Evolutionary conservation across 1,140 invertebrate genomes (phyloP), one percentile per base, ranked within the genome.

Genomic region (Dreissena rostriformis): DNA sequence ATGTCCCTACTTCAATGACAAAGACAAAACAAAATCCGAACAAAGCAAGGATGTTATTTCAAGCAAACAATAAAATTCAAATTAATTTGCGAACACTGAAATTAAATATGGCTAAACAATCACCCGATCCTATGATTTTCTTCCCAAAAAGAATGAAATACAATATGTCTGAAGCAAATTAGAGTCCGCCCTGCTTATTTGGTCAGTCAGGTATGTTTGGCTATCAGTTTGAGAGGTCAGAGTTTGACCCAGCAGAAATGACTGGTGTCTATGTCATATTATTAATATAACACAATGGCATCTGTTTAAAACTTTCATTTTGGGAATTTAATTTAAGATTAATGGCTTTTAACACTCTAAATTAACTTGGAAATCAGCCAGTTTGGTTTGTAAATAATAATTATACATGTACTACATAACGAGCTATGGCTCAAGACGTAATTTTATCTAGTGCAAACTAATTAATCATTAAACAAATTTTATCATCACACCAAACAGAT

Each of bases 51-150:
- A 61, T 61, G 57, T 61, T 61, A 61, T 61, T 61, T 61, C 57
- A 61, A 61, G 57, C 57, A 19, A 61, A 24, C 57, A 61, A 61
- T 61, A n/a, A 61, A 24, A 61, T 61, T 61, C 57, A 24, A 61
- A 61, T 39, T 39, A 39, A 39, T 61, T 61, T 61, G 57, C 57
- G 22, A 61, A 61, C 57, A n/a, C 22, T 61, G 57, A n/a, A 61
- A 61, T n/a, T 24, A 19, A n/a, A 61, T 61, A 61, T 61, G 57
- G 57, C 17, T n/a, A 61, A 61, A 61, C 57, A 61, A 61, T 39
- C 17, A 61, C 57, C 57, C 12, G 57, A 61, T 61, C 17, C 57
- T 24, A 61, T 61, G 17, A 61, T 61, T 24, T 39, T 61, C 57
- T n/a, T 19, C 57, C 17, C 17, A 61, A 19, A 61, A 61, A 61